These are phyloP conservation scores for Cariama cristata DNA, from an alignment of 2,113 vertebrate species.

Conservation along the genomic window DNA sequence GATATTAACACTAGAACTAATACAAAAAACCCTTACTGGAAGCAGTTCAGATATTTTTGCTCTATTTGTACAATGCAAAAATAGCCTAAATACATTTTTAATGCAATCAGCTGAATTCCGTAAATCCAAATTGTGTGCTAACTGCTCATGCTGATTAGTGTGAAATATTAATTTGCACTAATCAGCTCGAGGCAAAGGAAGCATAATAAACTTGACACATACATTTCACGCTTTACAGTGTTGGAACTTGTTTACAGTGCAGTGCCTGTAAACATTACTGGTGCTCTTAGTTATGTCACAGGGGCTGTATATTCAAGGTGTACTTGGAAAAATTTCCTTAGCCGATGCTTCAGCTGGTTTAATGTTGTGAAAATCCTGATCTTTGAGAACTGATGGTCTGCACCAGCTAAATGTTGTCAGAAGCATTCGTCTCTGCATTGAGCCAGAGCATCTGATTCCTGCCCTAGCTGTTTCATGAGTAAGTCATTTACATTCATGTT, in stretches of 20 bases:
- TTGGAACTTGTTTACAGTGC: constrained; percentile 21
- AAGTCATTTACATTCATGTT: not conserved
- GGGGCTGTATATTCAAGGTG: not conserved
- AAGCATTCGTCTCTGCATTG: not conserved
- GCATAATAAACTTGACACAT: constrained; percentile 74
- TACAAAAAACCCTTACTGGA: not conserved
- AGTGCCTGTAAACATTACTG: not conserved
- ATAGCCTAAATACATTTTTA: constrained; percentile 74
- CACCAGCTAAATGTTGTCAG: not conserved
- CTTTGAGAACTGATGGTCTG: constrained; percentile 25
- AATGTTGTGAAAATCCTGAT: not conserved
- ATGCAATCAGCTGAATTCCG: constrained; percentile 68
- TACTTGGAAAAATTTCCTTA: constrained; percentile 17
- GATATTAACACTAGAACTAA: not conserved
- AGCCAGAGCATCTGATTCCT: not conserved
- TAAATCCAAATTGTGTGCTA: constrained; percentile 72
- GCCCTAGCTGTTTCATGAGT: not conserved
- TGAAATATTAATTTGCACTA: constrained; percentile 77
- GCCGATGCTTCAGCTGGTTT: not conserved
- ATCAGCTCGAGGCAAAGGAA: constrained; percentile 61
- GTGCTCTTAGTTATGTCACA: constrained; percentile 13
- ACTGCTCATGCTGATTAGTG: constrained; percentile 71
- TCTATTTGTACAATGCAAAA: constrained; percentile 65
- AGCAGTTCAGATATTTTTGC: constrained; percentile 46
- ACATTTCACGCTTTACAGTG: constrained; percentile 64